Percentiles rank a stretch among this genome's conserved stretches.
Conservation (phyloP, 2,888 invertebrate genomes). For the Meliscaeva auricollis region DNA sequence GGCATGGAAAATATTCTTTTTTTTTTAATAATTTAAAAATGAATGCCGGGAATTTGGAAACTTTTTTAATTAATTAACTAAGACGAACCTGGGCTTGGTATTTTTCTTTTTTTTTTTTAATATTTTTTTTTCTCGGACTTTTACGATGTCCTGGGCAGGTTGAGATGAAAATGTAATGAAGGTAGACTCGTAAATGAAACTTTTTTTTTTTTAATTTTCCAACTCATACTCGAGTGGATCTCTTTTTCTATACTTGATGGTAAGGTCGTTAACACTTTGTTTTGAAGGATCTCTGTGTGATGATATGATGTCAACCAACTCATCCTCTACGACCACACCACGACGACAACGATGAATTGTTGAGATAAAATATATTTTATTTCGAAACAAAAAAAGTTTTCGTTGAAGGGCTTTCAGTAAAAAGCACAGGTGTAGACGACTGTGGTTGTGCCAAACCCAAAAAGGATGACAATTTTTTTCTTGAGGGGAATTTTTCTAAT, state of each 20-base stretch:
- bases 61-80: constrained; percentile 76
- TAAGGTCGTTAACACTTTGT: constrained; percentile 57
- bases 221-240: background rate
- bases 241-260: background rate
- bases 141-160: constrained; percentile 41
- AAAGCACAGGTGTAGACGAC: constrained; percentile 62
- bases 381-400: constrained; percentile 7
- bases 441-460: constrained; percentile 30
- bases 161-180: constrained; percentile 54
- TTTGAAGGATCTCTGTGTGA: constrained; percentile 27
- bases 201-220: background rate
- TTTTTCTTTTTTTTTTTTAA: constrained; percentile 29
- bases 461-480: constrained; percentile 32
- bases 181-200: constrained; percentile 42
- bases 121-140: constrained; percentile 20
- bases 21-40: constrained; percentile 67
- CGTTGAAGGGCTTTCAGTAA: background rate
- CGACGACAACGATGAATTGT: background rate
- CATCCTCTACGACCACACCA: background rate
- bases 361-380: constrained; percentile 48
- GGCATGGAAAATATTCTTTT: constrained; percentile 50
- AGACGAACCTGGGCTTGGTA: constrained; percentile 52
- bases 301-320: constrained; percentile 36
- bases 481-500: constrained; percentile 27
- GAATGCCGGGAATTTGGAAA: constrained; percentile 69